Evolutionary conservation across 2,888 invertebrate genomes (phyloP), one percentile per base, ranked within the genome.

Genomic region (Ornithoptera alexandrae): DNA sequence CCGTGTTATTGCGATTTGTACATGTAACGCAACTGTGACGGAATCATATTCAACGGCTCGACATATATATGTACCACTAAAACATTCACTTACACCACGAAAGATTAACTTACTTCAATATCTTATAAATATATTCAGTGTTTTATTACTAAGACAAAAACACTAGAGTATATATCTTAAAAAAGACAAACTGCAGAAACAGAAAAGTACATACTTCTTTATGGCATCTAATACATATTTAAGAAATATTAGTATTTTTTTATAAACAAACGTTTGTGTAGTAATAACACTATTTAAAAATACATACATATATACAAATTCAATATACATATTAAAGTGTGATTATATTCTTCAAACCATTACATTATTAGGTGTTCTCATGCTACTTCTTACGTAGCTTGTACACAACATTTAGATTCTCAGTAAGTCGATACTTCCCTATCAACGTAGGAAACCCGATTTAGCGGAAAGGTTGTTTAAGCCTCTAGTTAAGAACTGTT

Each of bases 401-500:
- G 53, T 8, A 53, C 53, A 53, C 53, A 53, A 53, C 53, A n/a
- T n/a, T 53, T n/a, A 62, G 5, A 18, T 66, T 66, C 69, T 18
- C 42, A 59, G 65, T 36, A 75, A 72, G 71, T 74, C 69, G 71
- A 71, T 78, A 56, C 78, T 79, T 78, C 77, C 74, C 76, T 83
- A 80, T 88, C 86, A 86, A 83, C 85, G 82, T 82, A 84, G 84
- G 82, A 82, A 86, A 87, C 84, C 85, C 85, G 82, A 85, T 85
- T 88, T 84, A 84, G 85, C 81, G 83, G 84, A 91, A 84, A 90
- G 84, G 84, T 89, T 86, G 87, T 87, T 89, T 83, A 86, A 90
- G 87, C 88, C 86, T 82, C 87, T 86, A 89, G 85, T 87, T 86
- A 83, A 79, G 81, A 88, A 87, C 88, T 89, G 86, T 85, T 91